A percentile compares a stretch with the other conserved stretches of the same genome.
Evolutionary conservation across 2,888 invertebrate genomes (phyloP).

Genomic region (Hydraecia micacea): DNA sequence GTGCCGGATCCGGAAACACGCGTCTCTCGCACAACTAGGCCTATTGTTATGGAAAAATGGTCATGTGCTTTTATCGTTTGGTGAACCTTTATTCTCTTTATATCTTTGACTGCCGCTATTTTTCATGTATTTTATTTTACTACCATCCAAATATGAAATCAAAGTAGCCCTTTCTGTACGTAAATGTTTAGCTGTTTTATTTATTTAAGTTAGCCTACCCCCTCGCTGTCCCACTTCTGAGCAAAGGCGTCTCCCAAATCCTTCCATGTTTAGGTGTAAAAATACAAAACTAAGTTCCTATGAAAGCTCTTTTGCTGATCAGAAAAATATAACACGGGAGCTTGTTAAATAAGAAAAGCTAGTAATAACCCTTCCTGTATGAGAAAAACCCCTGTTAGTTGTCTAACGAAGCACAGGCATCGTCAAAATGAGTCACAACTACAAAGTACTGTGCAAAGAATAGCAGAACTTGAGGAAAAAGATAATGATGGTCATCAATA

Average conservation of each 20-base stretch:
- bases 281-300: background rate
- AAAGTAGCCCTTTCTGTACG: background rate
- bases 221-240: background rate
- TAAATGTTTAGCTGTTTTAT: background rate
- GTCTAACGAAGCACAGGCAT: constrained; percentile 45
- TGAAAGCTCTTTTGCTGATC: background rate
- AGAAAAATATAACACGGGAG: background rate
- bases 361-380: constrained; percentile 30
- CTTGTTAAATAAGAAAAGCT: background rate
- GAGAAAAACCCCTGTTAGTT: constrained; percentile 43
- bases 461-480: constrained; percentile 44
- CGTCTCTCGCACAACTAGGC: constrained; percentile 53
- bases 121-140: background rate
- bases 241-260: background rate
- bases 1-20: constrained; percentile 54
- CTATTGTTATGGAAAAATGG: constrained; percentile 60
- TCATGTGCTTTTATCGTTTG: constrained; percentile 33
- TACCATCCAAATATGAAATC: background rate
- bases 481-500: constrained; percentile 62
- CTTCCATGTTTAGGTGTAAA: background rate
- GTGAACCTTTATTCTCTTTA: constrained; percentile 7
- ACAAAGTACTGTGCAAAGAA: constrained; percentile 41
- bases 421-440: constrained; percentile 58
- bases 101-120: background rate
- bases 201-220: background rate